Evolutionary conservation across 2,113 vertebrate species (phyloP).

Genomic region (Serilophus lunatus): DNA sequence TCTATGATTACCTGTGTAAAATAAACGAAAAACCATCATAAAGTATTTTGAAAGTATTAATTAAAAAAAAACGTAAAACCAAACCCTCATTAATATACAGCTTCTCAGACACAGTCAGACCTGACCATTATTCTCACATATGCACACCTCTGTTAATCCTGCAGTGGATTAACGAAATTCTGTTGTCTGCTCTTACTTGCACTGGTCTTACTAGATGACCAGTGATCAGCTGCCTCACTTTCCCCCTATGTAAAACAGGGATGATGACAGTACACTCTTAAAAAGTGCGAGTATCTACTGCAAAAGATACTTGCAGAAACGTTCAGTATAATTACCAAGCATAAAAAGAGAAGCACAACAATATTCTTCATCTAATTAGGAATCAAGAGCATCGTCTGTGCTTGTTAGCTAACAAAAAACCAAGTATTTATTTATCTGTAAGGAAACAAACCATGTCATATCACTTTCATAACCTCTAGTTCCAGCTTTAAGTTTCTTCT

Average conservation of each 20-base stretch:
- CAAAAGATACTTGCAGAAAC: not conserved
- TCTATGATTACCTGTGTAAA: conserved; percentile 92
- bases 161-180: not conserved
- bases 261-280: not conserved
- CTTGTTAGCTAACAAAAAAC: not conserved
- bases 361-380: not conserved
- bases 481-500: not conserved
- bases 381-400: not conserved
- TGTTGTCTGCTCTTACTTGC: not conserved
- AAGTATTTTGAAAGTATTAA: not conserved
- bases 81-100: not conserved
- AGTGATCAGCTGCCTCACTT: not conserved
- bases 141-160: not conserved
- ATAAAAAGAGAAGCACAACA: not conserved
- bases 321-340: not conserved
- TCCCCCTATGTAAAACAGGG: not conserved
- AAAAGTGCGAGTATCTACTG: not conserved
- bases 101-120: not conserved
- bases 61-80: not conserved
- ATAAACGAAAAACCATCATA: not conserved
- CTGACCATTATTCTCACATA: not conserved
- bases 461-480: not conserved
- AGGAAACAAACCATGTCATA: not conserved
- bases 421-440: not conserved
- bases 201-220: not conserved